These are phyloP conservation scores for Fistularia tabacaria DNA, from an alignment of 2,797 vertebrate species.

Conservation along the genomic window DNA sequence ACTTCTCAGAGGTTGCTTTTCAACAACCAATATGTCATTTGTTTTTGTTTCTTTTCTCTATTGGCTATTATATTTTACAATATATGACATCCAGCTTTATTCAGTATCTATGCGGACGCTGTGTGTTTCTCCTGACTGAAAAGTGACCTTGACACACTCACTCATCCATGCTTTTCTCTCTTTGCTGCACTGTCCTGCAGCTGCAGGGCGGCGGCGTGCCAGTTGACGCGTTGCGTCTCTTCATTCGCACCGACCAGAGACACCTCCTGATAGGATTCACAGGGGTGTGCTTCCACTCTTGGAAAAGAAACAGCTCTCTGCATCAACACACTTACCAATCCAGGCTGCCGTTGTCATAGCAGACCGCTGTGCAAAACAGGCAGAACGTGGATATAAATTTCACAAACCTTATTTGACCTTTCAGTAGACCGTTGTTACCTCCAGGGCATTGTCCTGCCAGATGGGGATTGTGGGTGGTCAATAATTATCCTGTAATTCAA, in stretches of 20 bases:
- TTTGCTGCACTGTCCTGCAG: too few relatives aligned
- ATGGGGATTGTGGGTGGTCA: slow-evolving; percentile 3
- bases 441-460: slow-evolving; percentile 39
- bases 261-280: slow-evolving; percentile 61
- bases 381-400: slow-evolving; percentile 52
- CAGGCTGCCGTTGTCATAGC: slow-evolving; percentile 57
- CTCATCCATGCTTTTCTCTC: too few relatives aligned
- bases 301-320: slow-evolving; percentile 63
- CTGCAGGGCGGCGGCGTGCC: too few relatives aligned
- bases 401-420: slow-evolving; percentile 12
- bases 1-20: slow-evolving; percentile 3
- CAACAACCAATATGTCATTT: slow-evolving; percentile 8
- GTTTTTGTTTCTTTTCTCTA: too few relatives aligned
- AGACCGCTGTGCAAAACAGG: slow-evolving; percentile 51
- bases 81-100: too few relatives aligned
- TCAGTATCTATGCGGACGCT: too few relatives aligned
- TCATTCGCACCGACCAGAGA: slow-evolving; percentile 58
- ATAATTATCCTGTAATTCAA: too few relatives aligned
- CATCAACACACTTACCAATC: slow-evolving; percentile 49
- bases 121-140: too few relatives aligned
- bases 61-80: too few relatives aligned
- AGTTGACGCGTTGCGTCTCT: slow-evolving; percentile 19
- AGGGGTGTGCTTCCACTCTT: slow-evolving; percentile 51
- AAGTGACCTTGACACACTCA: too few relatives aligned
- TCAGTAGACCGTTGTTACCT: slow-evolving; percentile 40